Percentiles rank a stretch among this genome's conserved stretches.
Evolutionary conservation across 2,797 vertebrate genomes (phyloP).

Genomic region (Neosalanx taihuensis): DNA sequence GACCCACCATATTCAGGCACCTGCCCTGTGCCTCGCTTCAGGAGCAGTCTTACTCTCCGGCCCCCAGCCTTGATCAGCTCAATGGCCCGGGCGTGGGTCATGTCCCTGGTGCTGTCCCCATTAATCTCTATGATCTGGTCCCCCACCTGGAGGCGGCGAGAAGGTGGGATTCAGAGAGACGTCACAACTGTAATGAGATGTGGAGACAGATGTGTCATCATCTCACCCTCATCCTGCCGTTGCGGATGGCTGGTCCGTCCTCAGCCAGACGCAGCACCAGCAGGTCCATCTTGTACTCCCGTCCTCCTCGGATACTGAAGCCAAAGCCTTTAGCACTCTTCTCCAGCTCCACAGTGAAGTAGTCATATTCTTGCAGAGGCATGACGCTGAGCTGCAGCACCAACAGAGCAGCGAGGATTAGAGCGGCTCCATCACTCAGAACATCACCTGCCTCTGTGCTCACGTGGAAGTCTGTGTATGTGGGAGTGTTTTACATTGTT

Average conservation of each 20-base stretch:
- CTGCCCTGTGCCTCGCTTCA: constrained; percentile 97
- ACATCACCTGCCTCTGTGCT: not conserved
- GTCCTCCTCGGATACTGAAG: constrained; percentile 97
- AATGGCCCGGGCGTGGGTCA: constrained; percentile 96
- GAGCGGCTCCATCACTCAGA: not conserved
- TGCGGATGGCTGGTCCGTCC: constrained; percentile 95
- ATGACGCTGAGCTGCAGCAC: not conserved
- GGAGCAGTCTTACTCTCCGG: constrained; percentile 88
- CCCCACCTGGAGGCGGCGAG: constrained; percentile 80
- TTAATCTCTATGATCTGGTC: constrained; percentile 99
- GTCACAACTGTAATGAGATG: not conserved
- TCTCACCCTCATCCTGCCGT: constrained; percentile 97
- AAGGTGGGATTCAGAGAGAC: not conserved
- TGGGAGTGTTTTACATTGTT: not conserved
- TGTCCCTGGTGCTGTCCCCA: constrained; percentile 97
- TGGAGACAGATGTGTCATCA: constrained; percentile 1
- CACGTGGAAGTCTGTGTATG: not conserved
- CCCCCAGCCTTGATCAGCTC: constrained; percentile 98
- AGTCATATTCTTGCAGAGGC: constrained; percentile 88
- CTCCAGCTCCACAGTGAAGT: constrained; percentile 98
- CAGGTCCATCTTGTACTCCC: constrained; percentile 99
- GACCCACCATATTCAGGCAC: constrained; percentile 98
- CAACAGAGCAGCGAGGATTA: too few species aligned
- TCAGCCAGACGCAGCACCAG: constrained; percentile 95
- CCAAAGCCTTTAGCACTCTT: constrained; percentile 97